Conservation (phyloP, 2,888 invertebrate species). For the Corbicula japonica region DNA sequence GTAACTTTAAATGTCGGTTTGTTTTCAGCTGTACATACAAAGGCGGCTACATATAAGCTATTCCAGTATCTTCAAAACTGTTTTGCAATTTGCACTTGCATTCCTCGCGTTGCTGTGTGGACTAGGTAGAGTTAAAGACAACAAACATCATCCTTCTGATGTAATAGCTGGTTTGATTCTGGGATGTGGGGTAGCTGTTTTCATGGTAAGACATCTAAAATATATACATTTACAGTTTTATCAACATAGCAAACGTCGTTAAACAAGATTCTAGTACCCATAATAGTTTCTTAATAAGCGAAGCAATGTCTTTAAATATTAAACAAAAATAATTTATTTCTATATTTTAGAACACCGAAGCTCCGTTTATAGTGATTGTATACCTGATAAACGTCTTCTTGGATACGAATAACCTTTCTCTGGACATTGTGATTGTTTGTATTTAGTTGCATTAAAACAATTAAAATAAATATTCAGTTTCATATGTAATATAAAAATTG, state of each 20-base stretch:
- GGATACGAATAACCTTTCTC: too few relatives aligned
- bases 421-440: too few relatives aligned
- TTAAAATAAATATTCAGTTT: too few relatives aligned
- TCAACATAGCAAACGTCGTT: background rate
- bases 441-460: too few relatives aligned
- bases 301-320: background rate
- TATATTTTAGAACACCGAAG: conserved; percentile 1
- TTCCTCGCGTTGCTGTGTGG: conserved; percentile 89
- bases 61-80: conserved; percentile 93
- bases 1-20: background rate
- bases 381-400: too few relatives aligned
- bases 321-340: conserved; percentile 1
- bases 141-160: conserved; percentile 99
- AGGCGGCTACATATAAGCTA: conserved; percentile 92
- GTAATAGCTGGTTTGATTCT: conserved; percentile 92
- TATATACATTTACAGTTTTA: background rate
- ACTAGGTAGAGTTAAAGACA: conserved; percentile 95
- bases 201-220: conserved; percentile 71
- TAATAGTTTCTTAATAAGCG: background rate
- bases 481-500: too few relatives aligned
- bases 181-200: conserved; percentile 86
- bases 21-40: conserved; percentile 93
- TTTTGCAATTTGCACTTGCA: conserved; percentile 93
- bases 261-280: background rate
- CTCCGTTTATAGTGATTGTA: too few relatives aligned